Base-by-base conservation (phyloP, 2,797 vertebrate genomes). In the Poeciliopsis paucimaculata region DNA sequence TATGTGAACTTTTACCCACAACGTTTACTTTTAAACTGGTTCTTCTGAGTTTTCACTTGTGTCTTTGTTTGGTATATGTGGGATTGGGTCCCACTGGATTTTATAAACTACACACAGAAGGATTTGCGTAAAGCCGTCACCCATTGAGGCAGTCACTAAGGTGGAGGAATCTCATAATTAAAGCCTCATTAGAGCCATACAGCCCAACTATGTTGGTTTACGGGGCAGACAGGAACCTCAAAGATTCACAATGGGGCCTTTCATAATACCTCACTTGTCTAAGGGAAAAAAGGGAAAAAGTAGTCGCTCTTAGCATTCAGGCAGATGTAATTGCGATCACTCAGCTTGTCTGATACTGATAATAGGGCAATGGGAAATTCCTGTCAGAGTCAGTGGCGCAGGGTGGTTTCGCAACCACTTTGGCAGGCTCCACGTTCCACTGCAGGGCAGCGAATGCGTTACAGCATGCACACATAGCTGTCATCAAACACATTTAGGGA, bases 271-370 rank as follows among this genome's bases (percentile, higher is more conserved):
- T 89, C 86, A 93, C 85, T 88, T 91, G 90, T 92, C 87, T 78
- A 88, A 85, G 81, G 87, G 89, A 85, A 91, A 45, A 68, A 70
- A 85, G 78, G 84, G 87, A 87, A 89, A 88, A 88, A 90, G 85
- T 85, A 92, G 92, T 93, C 91, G 93, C 94, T 96, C 93, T 95
- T 94, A 95, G 95, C 94, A 93, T 94, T 95, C 94, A 95, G 93
- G 94, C 94, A 95, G 93, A 95, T 95, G 95, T 96, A 96, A 96
- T 96, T 95, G 96, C 93, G 90, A 95, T 96, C 95, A 96, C 95
- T 96, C 96, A 96, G 95, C 95, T 96, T 94, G 94, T 95, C 95
- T 95, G 95, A 96, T 96, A 94, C 94, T 95, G 95, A 96, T 96
- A 96, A 96, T 94, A 94, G 95, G 92, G 93, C 90, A 91, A 96